Percentiles rank a stretch among this genome's conserved stretches.
phyloP scores from a whole-genome alignment of 2,113 vertebrate genomes.

The Actenoides lindsayi region DNA sequence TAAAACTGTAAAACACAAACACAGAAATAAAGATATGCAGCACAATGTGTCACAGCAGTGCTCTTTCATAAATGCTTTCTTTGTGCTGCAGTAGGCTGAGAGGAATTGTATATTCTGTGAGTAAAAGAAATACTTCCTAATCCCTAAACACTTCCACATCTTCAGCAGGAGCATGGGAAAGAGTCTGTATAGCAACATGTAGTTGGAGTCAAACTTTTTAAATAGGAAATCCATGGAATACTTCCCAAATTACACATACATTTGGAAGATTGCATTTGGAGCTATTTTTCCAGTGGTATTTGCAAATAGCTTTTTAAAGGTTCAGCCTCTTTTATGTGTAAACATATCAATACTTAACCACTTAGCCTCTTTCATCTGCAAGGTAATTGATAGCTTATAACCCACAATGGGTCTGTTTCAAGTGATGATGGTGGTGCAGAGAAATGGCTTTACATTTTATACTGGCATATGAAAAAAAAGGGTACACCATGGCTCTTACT shows the following conservation, averaged over 20 bases:
- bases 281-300: neutral
- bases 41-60: neutral
- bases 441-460: neutral
- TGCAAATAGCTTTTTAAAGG: neutral
- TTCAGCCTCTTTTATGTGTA: neutral
- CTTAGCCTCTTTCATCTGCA: neutral
- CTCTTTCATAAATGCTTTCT: neutral
- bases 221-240: neutral
- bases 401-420: neutral
- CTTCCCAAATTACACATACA: neutral
- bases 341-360: neutral
- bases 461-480: neutral
- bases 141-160: neutral
- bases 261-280: neutral
- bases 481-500: neutral
- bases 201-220: neutral
- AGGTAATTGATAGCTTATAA: neutral
- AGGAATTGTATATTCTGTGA: neutral
- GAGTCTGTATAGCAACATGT: neutral
- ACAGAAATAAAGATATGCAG: neutral
- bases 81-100: neutral
- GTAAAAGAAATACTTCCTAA: neutral
- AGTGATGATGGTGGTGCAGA: neutral
- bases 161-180: neutral
- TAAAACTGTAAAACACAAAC: neutral